phyloP scores from a whole-genome alignment of 2,888 invertebrate genomes.

The Zaprionus lineosus region DNA sequence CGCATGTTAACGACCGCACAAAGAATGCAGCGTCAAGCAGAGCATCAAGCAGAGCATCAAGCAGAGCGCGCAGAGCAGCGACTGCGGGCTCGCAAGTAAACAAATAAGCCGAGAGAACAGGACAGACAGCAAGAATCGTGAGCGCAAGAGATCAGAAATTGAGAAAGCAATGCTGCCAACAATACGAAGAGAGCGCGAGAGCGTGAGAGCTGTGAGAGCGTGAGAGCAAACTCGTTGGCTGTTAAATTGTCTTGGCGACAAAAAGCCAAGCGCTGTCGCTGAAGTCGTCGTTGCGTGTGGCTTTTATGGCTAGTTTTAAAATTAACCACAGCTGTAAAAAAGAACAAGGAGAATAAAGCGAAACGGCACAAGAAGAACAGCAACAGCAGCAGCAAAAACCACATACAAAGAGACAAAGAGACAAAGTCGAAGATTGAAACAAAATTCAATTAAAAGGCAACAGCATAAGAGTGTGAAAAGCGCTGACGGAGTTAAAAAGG shows the following conservation, averaged over 20 bases:
- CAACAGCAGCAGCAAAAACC: no score
- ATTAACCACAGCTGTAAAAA: slow-evolving; percentile 67
- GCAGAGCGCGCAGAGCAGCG: slow-evolving; percentile 37
- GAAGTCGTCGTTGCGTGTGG: slow-evolving; percentile 53
- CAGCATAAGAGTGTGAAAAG: slow-evolving; percentile 69
- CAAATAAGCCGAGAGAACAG: slow-evolving; percentile 20
- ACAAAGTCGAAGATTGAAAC: slow-evolving; percentile 59
- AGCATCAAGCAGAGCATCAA: slow-evolving; percentile 42
- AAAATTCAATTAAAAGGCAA: slow-evolving; percentile 75
- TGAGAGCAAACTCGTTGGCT: slow-evolving; percentile 36
- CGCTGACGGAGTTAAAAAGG: slow-evolving; percentile 61
- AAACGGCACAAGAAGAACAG: slow-evolving; percentile 21
- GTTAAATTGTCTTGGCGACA: slow-evolving; percentile 57
- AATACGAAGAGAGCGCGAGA: slow-evolving; percentile 6
- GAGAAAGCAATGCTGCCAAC: background rate
- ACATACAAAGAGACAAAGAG: slow-evolving; percentile 31
- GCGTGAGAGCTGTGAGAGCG: slow-evolving; percentile 6
- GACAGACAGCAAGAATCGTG: background rate
- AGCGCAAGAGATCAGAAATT: slow-evolving; percentile 1
- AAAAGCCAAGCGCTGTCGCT: slow-evolving; percentile 57
- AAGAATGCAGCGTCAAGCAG: slow-evolving; percentile 57
- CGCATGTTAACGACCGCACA: slow-evolving; percentile 77
- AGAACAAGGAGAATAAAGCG: slow-evolving; percentile 21
- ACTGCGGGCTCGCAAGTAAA: slow-evolving; percentile 55
- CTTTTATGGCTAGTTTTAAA: slow-evolving; percentile 76